A percentile compares a stretch with the other conserved stretches of the same genome.
Evolutionary conservation across 2,797 vertebrate species (phyloP).

Genomic region (Rallus crepitans): DNA sequence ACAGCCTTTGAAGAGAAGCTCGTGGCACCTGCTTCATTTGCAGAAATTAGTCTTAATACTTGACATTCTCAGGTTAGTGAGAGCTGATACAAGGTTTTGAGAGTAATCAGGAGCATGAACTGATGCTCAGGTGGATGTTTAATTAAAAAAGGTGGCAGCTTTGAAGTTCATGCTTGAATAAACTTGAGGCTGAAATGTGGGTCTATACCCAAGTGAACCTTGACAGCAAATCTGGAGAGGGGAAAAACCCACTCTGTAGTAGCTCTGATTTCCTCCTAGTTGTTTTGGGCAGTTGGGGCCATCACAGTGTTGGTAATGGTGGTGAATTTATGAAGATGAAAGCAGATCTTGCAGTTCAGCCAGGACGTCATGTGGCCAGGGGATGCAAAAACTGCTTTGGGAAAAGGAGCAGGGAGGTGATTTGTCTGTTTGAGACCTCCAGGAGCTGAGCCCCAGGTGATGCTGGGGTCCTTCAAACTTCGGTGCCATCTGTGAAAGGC

Average conservation of each 20-base stretch:
- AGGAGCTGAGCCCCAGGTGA: not conserved
- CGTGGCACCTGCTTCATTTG: not conserved
- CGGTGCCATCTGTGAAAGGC: not conserved
- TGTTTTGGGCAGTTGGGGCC: not conserved
- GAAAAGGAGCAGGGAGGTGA: not conserved
- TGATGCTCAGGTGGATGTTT: constrained; percentile 60
- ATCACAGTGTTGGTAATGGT: not conserved
- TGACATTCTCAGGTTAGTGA: constrained; percentile 42
- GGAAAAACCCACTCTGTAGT: not conserved
- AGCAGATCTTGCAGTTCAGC: not conserved
- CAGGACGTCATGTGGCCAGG: fast-evolving
- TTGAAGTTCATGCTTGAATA: constrained; percentile 51
- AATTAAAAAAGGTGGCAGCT: constrained; percentile 64
- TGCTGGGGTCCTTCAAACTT: not conserved
- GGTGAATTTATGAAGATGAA: not conserved
- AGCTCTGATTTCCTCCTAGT: not conserved
- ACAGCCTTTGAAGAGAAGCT: not conserved
- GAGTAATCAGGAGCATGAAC: constrained; percentile 64
- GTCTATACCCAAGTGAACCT: constrained; percentile 33
- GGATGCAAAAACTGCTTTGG: not conserved
- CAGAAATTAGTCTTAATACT: constrained; percentile 28
- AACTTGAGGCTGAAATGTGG: constrained; percentile 29
- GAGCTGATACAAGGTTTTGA: constrained; percentile 60
- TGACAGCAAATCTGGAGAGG: not conserved
- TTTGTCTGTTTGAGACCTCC: not conserved